Evolutionary conservation across 1,140 invertebrate genomes (phyloP).

Genomic region (Tyrophagus putrescentiae): DNA sequence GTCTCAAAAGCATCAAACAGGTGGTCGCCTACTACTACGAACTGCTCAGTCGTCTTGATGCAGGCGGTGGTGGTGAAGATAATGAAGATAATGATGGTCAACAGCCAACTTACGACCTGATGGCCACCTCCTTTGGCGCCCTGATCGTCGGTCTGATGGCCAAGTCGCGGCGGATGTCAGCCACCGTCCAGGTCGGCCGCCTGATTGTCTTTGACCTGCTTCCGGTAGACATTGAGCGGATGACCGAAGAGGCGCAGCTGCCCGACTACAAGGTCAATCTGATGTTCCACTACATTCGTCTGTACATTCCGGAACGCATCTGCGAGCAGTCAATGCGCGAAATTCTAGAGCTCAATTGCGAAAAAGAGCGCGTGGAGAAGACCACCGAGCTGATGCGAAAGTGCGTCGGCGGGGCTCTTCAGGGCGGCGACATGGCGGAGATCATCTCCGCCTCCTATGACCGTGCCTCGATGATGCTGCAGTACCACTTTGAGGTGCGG

Average conservation of each 20-base stretch:
- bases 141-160: conserved; percentile 11
- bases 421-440: conserved; percentile 7
- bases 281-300: conserved; percentile 13
- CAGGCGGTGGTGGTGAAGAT: neutral
- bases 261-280: conserved; percentile 8
- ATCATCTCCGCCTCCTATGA: conserved; percentile 7
- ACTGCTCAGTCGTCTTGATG: neutral
- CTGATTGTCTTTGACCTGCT: neutral
- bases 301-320: conserved; percentile 18
- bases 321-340: conserved; percentile 4
- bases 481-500: conserved; percentile 4
- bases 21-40: conserved; percentile 13
- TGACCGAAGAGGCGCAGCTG: neutral
- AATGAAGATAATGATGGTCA: neutral
- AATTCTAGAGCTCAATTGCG: conserved; percentile 13
- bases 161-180: neutral
- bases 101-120: conserved; percentile 20
- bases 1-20: neutral
- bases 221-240: neutral
- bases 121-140: conserved; percentile 20
- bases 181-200: neutral
- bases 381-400: conserved; percentile 11
- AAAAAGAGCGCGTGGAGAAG: conserved; percentile 11
- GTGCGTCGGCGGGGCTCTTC: conserved; percentile 1
- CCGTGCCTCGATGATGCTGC: neutral